These are phyloP conservation scores for Apodemus sylvaticus DNA, from an alignment of 2,113 vertebrate species.

Conservation along the genomic window DNA sequence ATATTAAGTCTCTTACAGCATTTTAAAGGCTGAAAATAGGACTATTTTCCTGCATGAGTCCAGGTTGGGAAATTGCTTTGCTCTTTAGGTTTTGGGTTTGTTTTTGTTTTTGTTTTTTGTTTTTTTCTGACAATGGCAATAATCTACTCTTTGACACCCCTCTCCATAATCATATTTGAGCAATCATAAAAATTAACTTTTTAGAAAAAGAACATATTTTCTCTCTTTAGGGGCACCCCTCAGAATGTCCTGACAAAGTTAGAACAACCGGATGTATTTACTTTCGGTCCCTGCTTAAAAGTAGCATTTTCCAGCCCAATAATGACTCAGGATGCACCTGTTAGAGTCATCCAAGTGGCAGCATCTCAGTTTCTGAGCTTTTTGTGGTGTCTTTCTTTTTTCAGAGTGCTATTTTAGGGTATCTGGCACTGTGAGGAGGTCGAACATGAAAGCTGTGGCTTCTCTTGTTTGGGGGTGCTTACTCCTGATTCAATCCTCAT, in stretches of 20 bases:
- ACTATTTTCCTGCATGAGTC: background rate
- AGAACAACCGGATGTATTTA: slow-evolving; percentile 46
- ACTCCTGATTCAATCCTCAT: background rate
- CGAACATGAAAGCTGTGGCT: background rate
- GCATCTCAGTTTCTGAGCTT: slow-evolving; percentile 43
- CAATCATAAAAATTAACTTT: background rate
- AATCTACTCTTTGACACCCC: background rate
- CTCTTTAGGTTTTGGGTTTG: background rate
- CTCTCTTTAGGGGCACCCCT: background rate
- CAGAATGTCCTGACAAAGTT: slow-evolving; percentile 1
- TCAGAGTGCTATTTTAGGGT: background rate
- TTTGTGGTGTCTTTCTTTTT: background rate
- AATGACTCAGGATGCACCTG: slow-evolving; percentile 75
- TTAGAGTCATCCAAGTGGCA: background rate
- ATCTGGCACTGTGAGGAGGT: background rate
- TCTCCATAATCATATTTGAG: background rate
- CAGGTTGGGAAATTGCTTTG: background rate
- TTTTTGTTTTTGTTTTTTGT: background rate
- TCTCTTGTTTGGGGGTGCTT: background rate
- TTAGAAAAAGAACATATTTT: background rate
- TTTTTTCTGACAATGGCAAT: background rate
- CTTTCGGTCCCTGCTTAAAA: slow-evolving; percentile 49
- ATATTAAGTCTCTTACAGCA: background rate
- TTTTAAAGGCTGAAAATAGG: background rate
- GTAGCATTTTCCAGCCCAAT: slow-evolving; percentile 25